Evolutionary conservation across 2,113 vertebrate genomes (phyloP).

Genomic region (Spheniscus mendiculus): DNA sequence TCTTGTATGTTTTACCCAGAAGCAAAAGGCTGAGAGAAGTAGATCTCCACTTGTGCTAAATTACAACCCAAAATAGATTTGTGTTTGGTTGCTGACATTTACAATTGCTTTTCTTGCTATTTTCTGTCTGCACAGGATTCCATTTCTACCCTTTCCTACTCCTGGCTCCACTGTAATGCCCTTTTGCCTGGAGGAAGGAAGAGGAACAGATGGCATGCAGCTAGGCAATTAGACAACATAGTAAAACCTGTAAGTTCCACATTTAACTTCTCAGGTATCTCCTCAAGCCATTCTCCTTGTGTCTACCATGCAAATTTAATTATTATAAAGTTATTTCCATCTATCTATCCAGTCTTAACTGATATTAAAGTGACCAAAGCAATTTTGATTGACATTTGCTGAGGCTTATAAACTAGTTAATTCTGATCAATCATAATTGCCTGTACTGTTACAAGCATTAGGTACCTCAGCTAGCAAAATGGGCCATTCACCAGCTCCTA

Average conservation of each 20-base stretch:
- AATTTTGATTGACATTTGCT: neutral
- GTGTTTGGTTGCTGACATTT: neutral
- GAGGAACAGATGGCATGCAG: constrained; percentile 27
- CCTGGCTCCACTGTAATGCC: neutral
- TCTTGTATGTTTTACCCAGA: neutral
- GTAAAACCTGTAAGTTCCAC: constrained; percentile 4
- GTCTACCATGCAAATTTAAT: neutral
- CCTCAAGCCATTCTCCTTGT: constrained; percentile 1
- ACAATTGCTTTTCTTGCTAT: constrained; percentile 10
- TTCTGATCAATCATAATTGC: neutral
- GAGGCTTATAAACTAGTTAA: neutral
- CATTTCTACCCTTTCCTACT: neutral
- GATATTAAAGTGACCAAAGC: neutral
- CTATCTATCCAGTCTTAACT: neutral
- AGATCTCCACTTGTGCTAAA: neutral
- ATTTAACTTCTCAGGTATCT: constrained; percentile 32
- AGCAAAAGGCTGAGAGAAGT: neutral
- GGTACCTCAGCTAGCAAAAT: neutral
- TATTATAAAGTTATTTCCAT: neutral
- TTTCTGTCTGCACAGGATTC: neutral
- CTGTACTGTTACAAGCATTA: neutral
- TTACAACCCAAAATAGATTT: neutral
- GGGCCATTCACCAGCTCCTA: neutral
- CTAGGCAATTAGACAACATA: constrained; percentile 18
- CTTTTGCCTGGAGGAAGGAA: constrained; percentile 41